Evolutionary conservation across 2,888 invertebrate species (phyloP), one percentile per base, ranked within the genome.

Genomic region (Ennomos erosarius): DNA sequence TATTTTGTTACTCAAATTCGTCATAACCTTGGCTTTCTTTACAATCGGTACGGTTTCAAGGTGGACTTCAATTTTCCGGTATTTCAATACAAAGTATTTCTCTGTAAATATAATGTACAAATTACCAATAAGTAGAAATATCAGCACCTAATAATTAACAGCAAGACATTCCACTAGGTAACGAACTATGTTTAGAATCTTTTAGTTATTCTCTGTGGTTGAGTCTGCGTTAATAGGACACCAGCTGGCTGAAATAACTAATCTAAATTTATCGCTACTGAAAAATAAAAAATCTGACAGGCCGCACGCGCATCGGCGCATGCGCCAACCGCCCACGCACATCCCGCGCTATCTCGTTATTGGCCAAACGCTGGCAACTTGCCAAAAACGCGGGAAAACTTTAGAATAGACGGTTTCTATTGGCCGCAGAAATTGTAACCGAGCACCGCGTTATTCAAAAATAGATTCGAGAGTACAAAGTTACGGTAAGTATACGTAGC

Each of bases 381-480:
- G 90, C 92, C 92, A 90, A 90, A 88, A 86, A 76, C 84, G 87
- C 86, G 88, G 87, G 83, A 86, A 87, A 86, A 79, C 76, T 82
- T 79, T 65, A 72, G 72, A 81, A 78, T 74, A 78, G 74, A 72
- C 69, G 61, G 67, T 71, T 81, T 72, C 84, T 75, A 90, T 90
- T 90, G 91, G 90, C 69, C 66, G 71, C 77, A 75, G 62, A 79
- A 79, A 81, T 74, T 84, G 90, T 81, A 91, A 90, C 87, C 88
- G 82, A 89, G 90, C 91, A 90, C 91, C 91, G 90, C 91, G 87
- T 81, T 88, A 88, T 91, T 91, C 87, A 87, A 92, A 91, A 91
- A 92, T 92, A 92, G 91, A 90, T 79, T 74, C 76, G 73, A 78
- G 71, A 75, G 64, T 66, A 81, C 77, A 77, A 81, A 81, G 80